phyloP scores from a whole-genome alignment of 2,113 vertebrate species.

The Xiphophorus couchianus region DNA sequence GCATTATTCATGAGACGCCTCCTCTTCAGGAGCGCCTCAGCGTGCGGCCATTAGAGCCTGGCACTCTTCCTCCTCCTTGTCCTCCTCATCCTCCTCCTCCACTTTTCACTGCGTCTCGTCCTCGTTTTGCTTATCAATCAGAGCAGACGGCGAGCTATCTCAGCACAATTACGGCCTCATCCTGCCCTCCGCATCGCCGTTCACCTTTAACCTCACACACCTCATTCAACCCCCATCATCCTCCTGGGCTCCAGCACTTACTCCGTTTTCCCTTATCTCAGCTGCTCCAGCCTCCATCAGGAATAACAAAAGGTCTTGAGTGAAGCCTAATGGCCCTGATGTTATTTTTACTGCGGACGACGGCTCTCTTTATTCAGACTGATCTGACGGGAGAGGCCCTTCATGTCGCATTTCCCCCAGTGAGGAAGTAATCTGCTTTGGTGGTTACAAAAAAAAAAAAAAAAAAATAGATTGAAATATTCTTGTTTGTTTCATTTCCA shows the following conservation, averaged over 20 bases:
- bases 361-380: neutral
- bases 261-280: conserved; percentile 6
- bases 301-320: conserved; percentile 58
- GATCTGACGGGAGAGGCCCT: neutral
- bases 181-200: conserved; percentile 7
- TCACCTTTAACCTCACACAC: conserved; percentile 57
- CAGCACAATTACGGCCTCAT: conserved; percentile 46
- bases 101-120: conserved; percentile 12
- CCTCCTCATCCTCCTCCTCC: conserved; percentile 17
- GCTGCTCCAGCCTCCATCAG: conserved; percentile 47
- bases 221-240: neutral
- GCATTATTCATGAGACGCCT: conserved; percentile 73
- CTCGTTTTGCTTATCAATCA: conserved; percentile 48
- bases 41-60: conserved; percentile 60
- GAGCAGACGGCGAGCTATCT: conserved; percentile 41
- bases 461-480: neutral
- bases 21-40: conserved; percentile 51
- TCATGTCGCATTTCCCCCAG: neutral
- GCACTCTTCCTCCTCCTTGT: neutral
- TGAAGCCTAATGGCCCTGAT: conserved; percentile 51
- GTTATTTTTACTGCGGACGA: conserved; percentile 46
- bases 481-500: conserved; percentile 28
- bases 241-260: neutral
- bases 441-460: too few relatives aligned
- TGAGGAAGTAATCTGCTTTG: neutral